These are phyloP conservation scores for Chascanopsetta lugubris DNA, from an alignment of 2,113 vertebrate species.

Conservation along the genomic window DNA sequence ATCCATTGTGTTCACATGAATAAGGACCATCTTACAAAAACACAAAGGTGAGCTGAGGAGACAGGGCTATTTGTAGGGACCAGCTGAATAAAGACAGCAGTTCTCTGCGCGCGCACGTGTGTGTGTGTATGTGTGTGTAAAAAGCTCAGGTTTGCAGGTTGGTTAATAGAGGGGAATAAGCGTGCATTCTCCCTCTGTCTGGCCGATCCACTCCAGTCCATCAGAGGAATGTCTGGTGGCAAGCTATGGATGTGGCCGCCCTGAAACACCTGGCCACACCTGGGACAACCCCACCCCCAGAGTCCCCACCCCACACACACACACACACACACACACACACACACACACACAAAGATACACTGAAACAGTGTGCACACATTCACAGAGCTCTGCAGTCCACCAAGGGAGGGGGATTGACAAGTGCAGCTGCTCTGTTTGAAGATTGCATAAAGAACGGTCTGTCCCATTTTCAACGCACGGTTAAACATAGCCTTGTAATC, in stretches of 20 bases:
- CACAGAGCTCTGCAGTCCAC: constrained; percentile 18
- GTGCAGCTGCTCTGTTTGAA: constrained; percentile 44
- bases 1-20: constrained; percentile 62
- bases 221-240: constrained; percentile 71
- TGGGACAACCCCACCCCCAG: constrained; percentile 16
- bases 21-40: constrained; percentile 39
- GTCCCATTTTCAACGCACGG: constrained; percentile 48
- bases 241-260: constrained; percentile 46
- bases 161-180: constrained; percentile 42
- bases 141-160: constrained; percentile 7
- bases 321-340: constrained; percentile 6
- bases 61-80: constrained; percentile 17
- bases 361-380: background rate
- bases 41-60: constrained; percentile 41
- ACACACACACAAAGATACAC: constrained; percentile 11
- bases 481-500: constrained; percentile 53
- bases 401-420: constrained; percentile 35
- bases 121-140: constrained; percentile 5
- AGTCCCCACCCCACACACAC: too few relatives aligned
- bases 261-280: constrained; percentile 73
- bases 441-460: constrained; percentile 54
- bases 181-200: constrained; percentile 49
- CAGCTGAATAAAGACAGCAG: constrained; percentile 45
- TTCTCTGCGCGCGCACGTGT: constrained; percentile 11
- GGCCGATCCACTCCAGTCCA: constrained; percentile 61